Conservation (phyloP, 1,140 invertebrate genomes). For the Nylanderia fulva region DNA sequence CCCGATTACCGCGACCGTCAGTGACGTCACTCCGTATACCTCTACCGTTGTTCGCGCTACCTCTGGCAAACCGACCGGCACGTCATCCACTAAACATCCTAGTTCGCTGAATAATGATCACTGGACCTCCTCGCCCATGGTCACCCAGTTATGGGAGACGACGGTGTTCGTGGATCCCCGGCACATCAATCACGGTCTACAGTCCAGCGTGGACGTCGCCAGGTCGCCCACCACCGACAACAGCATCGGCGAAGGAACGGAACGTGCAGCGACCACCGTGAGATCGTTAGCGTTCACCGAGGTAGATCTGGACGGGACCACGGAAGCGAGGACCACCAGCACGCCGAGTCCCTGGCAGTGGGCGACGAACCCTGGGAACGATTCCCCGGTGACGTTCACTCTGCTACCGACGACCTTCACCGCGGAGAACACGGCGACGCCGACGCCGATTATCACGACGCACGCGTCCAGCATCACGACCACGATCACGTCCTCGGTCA, state of each 20-base stretch:
- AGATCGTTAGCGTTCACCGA: slow-evolving; percentile 15
- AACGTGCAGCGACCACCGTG: slow-evolving; percentile 10
- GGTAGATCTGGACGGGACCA: slow-evolving; percentile 71
- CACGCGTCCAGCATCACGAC: slow-evolving; percentile 78
- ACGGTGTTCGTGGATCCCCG: slow-evolving; percentile 90
- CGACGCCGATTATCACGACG: slow-evolving; percentile 77
- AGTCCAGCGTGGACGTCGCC: slow-evolving; percentile 75
- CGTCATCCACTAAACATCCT: background rate
- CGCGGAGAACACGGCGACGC: slow-evolving; percentile 75
- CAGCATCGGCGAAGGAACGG: slow-evolving; percentile 48
- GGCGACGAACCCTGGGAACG: slow-evolving; percentile 78
- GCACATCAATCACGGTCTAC: slow-evolving; percentile 89
- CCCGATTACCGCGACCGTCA: slow-evolving; percentile 36
- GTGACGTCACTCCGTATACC: slow-evolving; percentile 11
- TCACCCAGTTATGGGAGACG: slow-evolving; percentile 88
- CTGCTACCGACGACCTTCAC: slow-evolving; percentile 76
- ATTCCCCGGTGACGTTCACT: slow-evolving; percentile 82
- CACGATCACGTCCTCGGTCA: slow-evolving; percentile 79
- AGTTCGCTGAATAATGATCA: slow-evolving; percentile 79
- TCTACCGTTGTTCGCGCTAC: background rate
- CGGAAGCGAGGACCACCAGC: slow-evolving; percentile 16
- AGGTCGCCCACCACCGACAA: slow-evolving; percentile 42
- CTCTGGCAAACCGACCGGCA: background rate
- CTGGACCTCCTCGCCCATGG: slow-evolving; percentile 86
- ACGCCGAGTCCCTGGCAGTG: slow-evolving; percentile 80